Evolutionary conservation across 2,113 vertebrate genomes (phyloP).

Genomic region (Ailuropoda melanoleuca): DNA sequence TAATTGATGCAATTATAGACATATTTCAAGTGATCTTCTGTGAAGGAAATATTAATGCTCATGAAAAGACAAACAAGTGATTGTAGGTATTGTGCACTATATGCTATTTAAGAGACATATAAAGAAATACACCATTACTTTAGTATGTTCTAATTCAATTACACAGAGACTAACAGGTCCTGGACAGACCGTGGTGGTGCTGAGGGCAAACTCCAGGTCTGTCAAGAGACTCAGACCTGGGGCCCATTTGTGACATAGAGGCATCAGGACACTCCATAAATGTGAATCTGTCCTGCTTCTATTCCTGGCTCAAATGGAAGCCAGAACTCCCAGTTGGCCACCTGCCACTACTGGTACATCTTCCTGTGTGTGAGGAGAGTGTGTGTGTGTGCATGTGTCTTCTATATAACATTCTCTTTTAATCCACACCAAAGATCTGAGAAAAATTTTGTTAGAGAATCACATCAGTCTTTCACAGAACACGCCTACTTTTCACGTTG

Average conservation of each 20-base stretch:
- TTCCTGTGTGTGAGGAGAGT: not conserved
- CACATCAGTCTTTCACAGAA: not conserved
- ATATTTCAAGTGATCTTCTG: slow-evolving; percentile 24
- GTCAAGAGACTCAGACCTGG: not conserved
- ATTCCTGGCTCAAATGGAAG: not conserved
- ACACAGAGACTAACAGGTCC: not conserved
- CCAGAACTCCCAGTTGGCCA: not conserved
- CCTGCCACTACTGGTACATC: not conserved
- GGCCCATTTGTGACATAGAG: not conserved
- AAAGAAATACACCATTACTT: not conserved
- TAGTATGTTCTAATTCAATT: not conserved
- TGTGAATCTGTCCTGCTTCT: not conserved
- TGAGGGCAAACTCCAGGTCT: not conserved
- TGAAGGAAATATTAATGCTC: not conserved
- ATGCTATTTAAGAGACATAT: not conserved
- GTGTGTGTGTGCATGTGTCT: not conserved
- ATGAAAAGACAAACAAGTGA: not conserved
- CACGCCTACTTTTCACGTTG: not conserved
- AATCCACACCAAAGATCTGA: not conserved
- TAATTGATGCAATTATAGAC: slow-evolving; percentile 63
- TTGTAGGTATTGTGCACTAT: not conserved
- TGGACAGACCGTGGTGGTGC: not conserved
- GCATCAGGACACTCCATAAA: not conserved
- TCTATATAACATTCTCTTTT: not conserved
- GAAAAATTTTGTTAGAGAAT: not conserved